Evolutionary conservation across 2,113 vertebrate species (phyloP), one percentile per base, ranked within the genome.

Genomic region (Danio rerio): DNA sequence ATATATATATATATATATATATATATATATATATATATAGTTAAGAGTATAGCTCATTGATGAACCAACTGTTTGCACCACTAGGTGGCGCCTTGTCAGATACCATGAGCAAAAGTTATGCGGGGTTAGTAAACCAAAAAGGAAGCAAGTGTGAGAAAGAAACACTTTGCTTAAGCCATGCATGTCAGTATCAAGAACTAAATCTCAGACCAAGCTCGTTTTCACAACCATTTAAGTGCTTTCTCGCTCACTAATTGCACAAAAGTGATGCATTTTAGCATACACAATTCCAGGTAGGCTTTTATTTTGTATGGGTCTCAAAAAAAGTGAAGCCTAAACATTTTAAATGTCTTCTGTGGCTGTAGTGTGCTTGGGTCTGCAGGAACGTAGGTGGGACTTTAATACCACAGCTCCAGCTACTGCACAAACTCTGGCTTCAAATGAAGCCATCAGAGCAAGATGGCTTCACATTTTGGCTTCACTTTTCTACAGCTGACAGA

Each of bases 171-270:
- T 69, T 2, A 76, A 76, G 62, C 61, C 71, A 77, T 77, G 75
- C 75, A 77, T 43, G 21, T 50, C 13, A 50, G 40, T 61, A 45
- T 76, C 42, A 76, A 76, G 20, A 77, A 77, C 75, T 49, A 31
- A 63, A 21, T 21, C 9, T 20, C 9, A 31, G 7, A 49, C 5
- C 9, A 43, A 18, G 18, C 49, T 83, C 12, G 15, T 31, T 75
- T n/a, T 45, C 4, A 9, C 13, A 42, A 13, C 7, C n/a, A 0
- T 61, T 21, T 5, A 85, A 85, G 80, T 82, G 80, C 83, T 72
- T 47, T 42, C 4, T 65, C 6, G 69, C 43, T 68, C 61, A 50
- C 49, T 16, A 75, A 15, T 18, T 47, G 42, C n/a, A 21, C 56
- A 49, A 63, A 21, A 15, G 12, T 74, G 18, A 31, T 45, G 55